Evolutionary conservation across 2,797 vertebrate genomes (phyloP), one percentile per base, ranked within the genome.

Genomic region (Pipistrellus nathusii): DNA sequence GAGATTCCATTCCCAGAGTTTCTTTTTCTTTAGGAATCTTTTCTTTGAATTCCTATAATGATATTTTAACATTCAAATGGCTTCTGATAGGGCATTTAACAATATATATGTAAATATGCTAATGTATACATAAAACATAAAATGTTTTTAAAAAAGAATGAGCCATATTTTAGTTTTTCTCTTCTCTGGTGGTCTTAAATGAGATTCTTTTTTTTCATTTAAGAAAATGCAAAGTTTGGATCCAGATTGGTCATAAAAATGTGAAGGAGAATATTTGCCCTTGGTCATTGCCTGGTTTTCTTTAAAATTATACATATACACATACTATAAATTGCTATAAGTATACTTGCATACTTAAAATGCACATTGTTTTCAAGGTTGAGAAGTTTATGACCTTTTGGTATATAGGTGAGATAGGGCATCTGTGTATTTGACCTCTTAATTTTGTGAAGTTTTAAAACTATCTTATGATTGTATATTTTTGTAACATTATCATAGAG

Each of bases 1-100:
- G 27, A 81, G 3, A 78, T 59, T 94, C 14, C 13, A 69, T 88
- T 82, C 18, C 38, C 21, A 95, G 2, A 81, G 62, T 32, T 82
- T 83, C 17, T 86, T 95, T 93, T 78, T 41, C 32, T 81, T 85
- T 75, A 69, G 5, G 25, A 82, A 80, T 91, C 76, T 92, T 89
- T 55, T 84, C 9, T 73, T 85, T 90, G 44, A 51, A 83, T 91
- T 78, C 10, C 20, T 80, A 32, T 48, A 81, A 27, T 59, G 4
- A 13, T 78, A 68, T 48, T 78, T 14, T 23, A 91, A 66, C 12
- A 80, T 89, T 90, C 21, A 83, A 85, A 88, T 62, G 32, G 4
- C 62, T 68, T 66, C 23, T 80, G 15, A 77, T 92, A 44, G 13
- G 27, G 27, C 13, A 62, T 62, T 62, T 68, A 85, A 46, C 5